phyloP scores from a whole-genome alignment of 2,797 vertebrate genomes.

The Cygnus olor region DNA sequence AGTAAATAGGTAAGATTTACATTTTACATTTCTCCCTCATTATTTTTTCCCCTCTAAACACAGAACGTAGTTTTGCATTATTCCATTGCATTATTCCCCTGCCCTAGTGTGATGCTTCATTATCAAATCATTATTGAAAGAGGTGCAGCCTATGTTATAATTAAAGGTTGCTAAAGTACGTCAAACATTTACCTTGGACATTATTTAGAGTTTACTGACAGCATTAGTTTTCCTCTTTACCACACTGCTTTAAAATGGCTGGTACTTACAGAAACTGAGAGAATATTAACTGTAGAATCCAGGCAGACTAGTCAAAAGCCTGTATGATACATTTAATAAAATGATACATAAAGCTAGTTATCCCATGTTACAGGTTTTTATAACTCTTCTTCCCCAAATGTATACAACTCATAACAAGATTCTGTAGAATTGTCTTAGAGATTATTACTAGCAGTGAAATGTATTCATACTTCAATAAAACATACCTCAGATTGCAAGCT shows the following conservation, averaged over 20 bases:
- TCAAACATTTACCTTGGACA: background rate
- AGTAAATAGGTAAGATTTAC: background rate
- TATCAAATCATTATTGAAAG: background rate
- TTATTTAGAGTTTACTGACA: background rate
- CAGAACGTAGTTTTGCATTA: background rate
- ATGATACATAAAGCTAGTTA: background rate
- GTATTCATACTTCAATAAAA: background rate
- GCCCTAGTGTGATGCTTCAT: background rate
- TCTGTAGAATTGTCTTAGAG: background rate
- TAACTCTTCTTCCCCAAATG: background rate
- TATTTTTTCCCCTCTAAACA: background rate
- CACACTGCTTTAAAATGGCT: background rate
- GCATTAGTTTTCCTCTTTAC: background rate
- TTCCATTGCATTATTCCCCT: background rate
- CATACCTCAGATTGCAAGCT: background rate
- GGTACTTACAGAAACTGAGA: background rate
- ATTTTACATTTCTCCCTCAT: background rate
- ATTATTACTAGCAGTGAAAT: background rate
- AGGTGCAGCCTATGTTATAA: background rate
- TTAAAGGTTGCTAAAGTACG: background rate
- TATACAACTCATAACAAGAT: background rate
- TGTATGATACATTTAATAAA: background rate
- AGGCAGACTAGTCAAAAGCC: background rate
- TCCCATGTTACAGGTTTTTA: background rate
- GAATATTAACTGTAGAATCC: background rate